Percentiles rank a stretch among this genome's conserved stretches.
These are phyloP conservation scores for Stictonetta naevosa DNA, from an alignment of 2,113 vertebrate genomes.

Conservation along the genomic window DNA sequence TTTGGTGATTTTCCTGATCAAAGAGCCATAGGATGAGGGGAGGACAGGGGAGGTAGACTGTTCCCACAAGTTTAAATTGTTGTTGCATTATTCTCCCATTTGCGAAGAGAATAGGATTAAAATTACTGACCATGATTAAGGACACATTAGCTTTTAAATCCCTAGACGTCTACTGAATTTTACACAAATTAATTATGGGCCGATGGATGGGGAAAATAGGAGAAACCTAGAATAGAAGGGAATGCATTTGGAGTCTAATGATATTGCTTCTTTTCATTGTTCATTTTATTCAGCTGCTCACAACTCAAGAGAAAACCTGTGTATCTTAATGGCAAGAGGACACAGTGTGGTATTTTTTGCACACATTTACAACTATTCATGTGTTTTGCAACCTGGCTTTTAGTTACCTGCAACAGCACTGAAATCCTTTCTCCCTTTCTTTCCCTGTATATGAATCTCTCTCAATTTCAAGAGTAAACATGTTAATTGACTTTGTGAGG, in stretches of 20 bases:
- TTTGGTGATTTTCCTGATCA: background rate
- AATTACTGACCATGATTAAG: constrained; percentile 9
- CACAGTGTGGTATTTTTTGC: background rate
- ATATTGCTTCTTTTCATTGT: background rate
- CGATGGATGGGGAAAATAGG: background rate
- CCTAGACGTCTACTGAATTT: background rate
- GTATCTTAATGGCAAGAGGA: background rate
- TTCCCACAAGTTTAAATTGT: background rate
- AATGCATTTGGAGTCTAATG: background rate
- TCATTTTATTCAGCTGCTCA: background rate
- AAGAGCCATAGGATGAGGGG: background rate
- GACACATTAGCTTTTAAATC: background rate
- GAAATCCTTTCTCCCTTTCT: background rate
- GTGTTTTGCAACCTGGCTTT: background rate
- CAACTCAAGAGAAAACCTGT: background rate
- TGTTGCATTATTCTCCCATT: background rate
- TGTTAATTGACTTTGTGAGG: background rate
- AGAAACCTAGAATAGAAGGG: background rate
- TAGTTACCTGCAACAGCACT: background rate
- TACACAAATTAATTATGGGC: background rate
- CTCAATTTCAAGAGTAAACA: background rate
- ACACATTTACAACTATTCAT: background rate
- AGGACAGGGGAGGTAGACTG: background rate
- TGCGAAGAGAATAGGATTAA: background rate
- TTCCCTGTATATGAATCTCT: background rate